Percentiles rank a stretch among this genome's conserved stretches.
Conservation (phyloP, 2,797 vertebrate species). For the Cossypha niveicapilla region DNA sequence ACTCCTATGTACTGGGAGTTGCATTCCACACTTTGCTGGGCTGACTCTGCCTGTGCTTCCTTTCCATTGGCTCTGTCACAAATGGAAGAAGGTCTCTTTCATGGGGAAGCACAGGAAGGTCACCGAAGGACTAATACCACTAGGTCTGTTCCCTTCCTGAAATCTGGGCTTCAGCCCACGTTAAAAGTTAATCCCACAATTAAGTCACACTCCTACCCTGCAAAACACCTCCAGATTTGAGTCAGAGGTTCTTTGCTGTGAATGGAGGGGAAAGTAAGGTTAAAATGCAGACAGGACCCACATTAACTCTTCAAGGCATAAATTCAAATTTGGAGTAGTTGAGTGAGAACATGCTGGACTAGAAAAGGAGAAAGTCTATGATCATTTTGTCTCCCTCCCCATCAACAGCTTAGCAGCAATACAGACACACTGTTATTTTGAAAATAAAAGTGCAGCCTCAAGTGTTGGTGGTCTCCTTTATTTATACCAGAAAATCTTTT, state of each 20-base stretch:
- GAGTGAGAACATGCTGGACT: not conserved
- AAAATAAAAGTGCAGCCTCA: slow-evolving; percentile 55
- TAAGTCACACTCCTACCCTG: slow-evolving; percentile 12
- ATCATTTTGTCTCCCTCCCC: not conserved
- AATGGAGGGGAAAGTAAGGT: not conserved
- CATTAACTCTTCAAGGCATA: slow-evolving; percentile 17
- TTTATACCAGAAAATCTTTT: slow-evolving; percentile 68
- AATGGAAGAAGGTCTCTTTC: slow-evolving; percentile 12
- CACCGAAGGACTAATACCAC: slow-evolving; percentile 43
- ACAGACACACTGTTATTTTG: slow-evolving; percentile 23
- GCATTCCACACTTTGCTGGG: not conserved
- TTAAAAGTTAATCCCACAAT: slow-evolving; percentile 26
- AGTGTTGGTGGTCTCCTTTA: slow-evolving; percentile 60
- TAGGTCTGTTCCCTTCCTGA: slow-evolving; percentile 6
- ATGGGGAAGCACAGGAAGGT: slow-evolving; percentile 19
- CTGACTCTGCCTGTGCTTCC: not conserved
- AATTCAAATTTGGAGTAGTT: not conserved
- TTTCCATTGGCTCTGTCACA: not conserved
- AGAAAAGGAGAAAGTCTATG: not conserved
- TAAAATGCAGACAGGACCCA: not conserved
- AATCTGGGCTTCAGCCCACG: not conserved
- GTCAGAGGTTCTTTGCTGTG: slow-evolving; percentile 1
- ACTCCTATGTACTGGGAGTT: not conserved
- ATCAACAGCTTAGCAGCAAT: not conserved
- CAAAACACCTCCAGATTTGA: slow-evolving; percentile 50